Conservation (phyloP, 2,797 vertebrate genomes). For the Cirrhinus mrigala region DNA sequence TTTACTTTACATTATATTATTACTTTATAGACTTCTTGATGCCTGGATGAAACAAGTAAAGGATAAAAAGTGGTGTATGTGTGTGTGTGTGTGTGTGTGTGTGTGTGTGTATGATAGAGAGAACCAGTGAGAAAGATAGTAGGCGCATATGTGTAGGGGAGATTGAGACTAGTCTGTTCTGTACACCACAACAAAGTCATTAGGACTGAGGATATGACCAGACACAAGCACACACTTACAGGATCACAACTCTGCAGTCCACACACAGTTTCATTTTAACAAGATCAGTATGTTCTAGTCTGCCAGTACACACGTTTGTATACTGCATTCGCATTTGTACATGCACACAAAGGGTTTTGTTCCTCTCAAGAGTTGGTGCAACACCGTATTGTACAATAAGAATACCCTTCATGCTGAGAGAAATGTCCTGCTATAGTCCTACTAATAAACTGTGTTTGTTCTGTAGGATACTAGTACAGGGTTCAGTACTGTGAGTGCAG, state of each 20-base stretch:
- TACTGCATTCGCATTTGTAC: background rate
- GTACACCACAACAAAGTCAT: conserved; percentile 11
- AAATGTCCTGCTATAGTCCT: background rate
- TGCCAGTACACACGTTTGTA: background rate
- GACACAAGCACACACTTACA: background rate
- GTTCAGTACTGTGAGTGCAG: conserved; percentile 4
- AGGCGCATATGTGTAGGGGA: background rate
- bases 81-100: background rate
- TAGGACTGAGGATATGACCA: conserved; percentile 20
- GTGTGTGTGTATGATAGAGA: background rate
- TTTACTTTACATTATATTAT: background rate
- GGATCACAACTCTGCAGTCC: background rate
- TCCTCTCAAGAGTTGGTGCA: background rate
- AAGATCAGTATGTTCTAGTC: background rate
- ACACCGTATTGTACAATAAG: conserved; percentile 4
- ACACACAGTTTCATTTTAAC: conserved; percentile 9
- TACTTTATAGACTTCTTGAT: background rate
- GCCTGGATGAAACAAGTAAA: background rate
- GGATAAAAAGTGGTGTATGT: background rate
- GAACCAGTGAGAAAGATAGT: background rate
- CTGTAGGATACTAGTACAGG: background rate
- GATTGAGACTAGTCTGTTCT: conserved; percentile 1
- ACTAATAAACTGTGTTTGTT: background rate
- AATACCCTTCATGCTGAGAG: background rate
- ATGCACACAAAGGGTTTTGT: conserved; percentile 8